Evolutionary conservation across 2,113 vertebrate genomes (phyloP).

Genomic region (Lophotis ruficrista): DNA sequence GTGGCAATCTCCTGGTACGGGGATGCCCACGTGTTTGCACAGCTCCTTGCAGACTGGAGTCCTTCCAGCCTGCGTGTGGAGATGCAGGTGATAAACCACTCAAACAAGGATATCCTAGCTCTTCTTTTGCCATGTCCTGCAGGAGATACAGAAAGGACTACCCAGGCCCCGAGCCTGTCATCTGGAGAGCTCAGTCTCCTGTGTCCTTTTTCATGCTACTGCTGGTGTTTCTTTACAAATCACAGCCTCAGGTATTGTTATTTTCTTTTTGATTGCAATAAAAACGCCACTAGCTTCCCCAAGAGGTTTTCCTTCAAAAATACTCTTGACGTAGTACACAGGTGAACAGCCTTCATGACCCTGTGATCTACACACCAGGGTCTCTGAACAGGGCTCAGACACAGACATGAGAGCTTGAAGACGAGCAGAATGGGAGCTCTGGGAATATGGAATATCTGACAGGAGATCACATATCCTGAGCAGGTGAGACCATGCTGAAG

Average conservation of each 20-base stretch:
- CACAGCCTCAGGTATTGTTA: background rate
- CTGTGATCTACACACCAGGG: background rate
- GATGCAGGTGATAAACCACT: background rate
- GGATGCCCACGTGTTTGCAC: background rate
- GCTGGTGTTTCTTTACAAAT: background rate
- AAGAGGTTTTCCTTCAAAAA: background rate
- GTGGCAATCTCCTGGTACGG: background rate
- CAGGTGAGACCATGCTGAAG: rapidly evolving
- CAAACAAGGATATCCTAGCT: background rate
- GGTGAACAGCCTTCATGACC: background rate
- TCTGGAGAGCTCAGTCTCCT: background rate
- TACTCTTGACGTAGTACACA: background rate
- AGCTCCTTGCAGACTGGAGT: background rate
- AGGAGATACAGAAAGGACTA: background rate
- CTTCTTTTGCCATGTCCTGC: background rate
- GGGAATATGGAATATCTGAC: background rate
- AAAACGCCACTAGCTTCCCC: background rate
- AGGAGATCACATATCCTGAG: background rate
- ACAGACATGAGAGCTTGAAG: background rate
- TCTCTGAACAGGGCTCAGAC: background rate
- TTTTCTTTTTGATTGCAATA: background rate
- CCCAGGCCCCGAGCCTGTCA: background rate
- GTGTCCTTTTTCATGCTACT: background rate
- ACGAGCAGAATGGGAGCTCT: background rate
- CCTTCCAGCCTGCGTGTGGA: background rate